Evolutionary conservation across 2,797 vertebrate species (phyloP).

Genomic region (Thunnus albacares): DNA sequence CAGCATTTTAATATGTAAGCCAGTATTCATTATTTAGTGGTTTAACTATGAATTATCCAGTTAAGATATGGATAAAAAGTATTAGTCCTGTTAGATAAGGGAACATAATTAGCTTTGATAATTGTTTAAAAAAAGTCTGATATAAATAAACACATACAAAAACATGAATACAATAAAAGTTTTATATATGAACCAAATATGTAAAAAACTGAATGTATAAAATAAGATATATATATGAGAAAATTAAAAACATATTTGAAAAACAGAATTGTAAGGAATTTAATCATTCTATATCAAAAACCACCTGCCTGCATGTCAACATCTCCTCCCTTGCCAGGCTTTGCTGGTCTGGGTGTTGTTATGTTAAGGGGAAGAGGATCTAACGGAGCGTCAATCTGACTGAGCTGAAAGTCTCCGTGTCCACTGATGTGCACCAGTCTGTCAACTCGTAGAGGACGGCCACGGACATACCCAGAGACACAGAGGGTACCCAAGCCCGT

Average conservation of each 20-base stretch:
- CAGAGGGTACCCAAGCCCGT: slow-evolving; percentile 90
- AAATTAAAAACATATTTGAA: not conserved
- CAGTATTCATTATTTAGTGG: too few species aligned
- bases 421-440: slow-evolving; percentile 93
- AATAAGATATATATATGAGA: not conserved
- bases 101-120: too few species aligned
- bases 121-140: too few species aligned
- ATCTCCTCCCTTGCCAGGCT: slow-evolving; percentile 82
- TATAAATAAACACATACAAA: too few species aligned
- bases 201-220: too few species aligned
- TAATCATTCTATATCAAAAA: not conserved
- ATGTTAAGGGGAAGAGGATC: slow-evolving; percentile 90
- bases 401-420: slow-evolving; percentile 96
- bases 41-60: too few species aligned
- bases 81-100: too few species aligned
- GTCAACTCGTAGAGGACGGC: slow-evolving; percentile 89
- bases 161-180: too few species aligned
- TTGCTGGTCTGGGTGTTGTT: slow-evolving; percentile 75
- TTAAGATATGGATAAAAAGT: too few species aligned
- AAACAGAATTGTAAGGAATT: too few species aligned
- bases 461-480: slow-evolving; percentile 94
- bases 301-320: slow-evolving; percentile 86
- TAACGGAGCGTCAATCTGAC: slow-evolving; percentile 91
- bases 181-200: too few species aligned
- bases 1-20: too few species aligned